Base-by-base conservation (phyloP, 2,113 vertebrate genomes). In the Corythoichthys intestinalis region DNA sequence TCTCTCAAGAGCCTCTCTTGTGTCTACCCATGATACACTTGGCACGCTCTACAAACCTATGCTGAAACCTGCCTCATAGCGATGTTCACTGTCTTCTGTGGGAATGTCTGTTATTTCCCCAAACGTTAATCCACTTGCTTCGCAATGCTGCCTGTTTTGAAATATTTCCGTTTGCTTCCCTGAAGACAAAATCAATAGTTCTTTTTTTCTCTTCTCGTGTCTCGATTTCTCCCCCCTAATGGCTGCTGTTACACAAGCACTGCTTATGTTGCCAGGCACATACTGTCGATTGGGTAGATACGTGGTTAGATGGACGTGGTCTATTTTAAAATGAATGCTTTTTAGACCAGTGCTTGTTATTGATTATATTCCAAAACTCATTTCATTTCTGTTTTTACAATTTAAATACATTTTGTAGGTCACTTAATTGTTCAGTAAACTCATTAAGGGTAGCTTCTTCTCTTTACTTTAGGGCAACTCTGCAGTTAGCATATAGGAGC, bases 31-130 rank as follows among this genome's bases (percentile, higher is more conserved):
- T 37, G 46, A 17, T 44, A 13, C 63, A 50, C 34, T 61, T 20
- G 59, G 59, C 39, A 61, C 59, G 38, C 52, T 49, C 41, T 64
- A 53, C 63, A 44, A 48, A 20, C 54, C 59, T 59, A 61, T 75
- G 57, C 69, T 37, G 58, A 11, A 4, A 56, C 69, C 62, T 47
- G 73, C 57, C 75, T 73, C 35, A 47, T 64, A 73, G 71, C 60
- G 56, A 53, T 39, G n/a, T 58, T 72, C 62, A 59, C 34, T 15
- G 56, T 73, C 56, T 80, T 71, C 60, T 44, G 44, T 64, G 58
- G 71, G 65, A 65, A 17, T 14, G 60, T 69, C 73, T 78, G 52
- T 65, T 80, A 73, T 82, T 75, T 74, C 69, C 66, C 65, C 28
- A 73, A 75, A 79, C 67, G 41, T 72, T 52, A 38, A 44, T 64